Base-by-base conservation (phyloP, 1,140 invertebrate genomes). In the Holcopasites calliopsidis region DNA sequence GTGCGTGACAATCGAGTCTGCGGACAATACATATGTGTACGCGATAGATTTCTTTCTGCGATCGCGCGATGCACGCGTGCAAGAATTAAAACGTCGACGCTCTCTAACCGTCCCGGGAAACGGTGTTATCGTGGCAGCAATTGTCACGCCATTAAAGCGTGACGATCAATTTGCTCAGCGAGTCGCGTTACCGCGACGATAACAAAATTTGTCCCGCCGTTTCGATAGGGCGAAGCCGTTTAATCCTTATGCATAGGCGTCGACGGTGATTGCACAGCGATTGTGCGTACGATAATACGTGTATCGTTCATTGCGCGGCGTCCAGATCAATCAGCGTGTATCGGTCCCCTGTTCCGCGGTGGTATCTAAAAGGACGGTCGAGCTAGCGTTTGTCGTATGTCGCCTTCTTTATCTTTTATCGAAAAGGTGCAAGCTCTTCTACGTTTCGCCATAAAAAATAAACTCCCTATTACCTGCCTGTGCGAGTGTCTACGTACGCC, bases 371-470 rank as follows among this genome's bases (percentile, higher is more conserved):
- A 83, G 82, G 82, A 84, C 82, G 82, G 77, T 84, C 82, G 82
- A 72, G 77, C 35, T 80, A 71, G 83, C 86, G 86, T 88, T 88
- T 87, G 83, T 89, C 88, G 87, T 87, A 86, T 47, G n/a, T 90
- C 83, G 87, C 83, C 76, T 85, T 81, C 66, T 18, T 76, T 61
- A n/a, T n/a, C n/a, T n/a, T n/a, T n/a, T n/a, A n/a, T 68, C 26
- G 55, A 71, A 65, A 73, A 77, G 69, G 69, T 82, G 86, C 86
- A 87, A 86, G 82, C 80, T 86, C 82, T 83, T 66, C 77, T 85
- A 80, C 82, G 80, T 62, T 71, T 88, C 79, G 80, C 82, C 89
- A 88, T 91, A 91, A 91, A 91, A 91, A 91, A 91, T 91, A 91
- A 91, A 89, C 87, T 88, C 76, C 86, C 86, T 90, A 90, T 88